Evolutionary conservation across 1,140 invertebrate genomes (phyloP), one percentile per base, ranked within the genome.

Genomic region (Rhynchophorus ferrugineus): DNA sequence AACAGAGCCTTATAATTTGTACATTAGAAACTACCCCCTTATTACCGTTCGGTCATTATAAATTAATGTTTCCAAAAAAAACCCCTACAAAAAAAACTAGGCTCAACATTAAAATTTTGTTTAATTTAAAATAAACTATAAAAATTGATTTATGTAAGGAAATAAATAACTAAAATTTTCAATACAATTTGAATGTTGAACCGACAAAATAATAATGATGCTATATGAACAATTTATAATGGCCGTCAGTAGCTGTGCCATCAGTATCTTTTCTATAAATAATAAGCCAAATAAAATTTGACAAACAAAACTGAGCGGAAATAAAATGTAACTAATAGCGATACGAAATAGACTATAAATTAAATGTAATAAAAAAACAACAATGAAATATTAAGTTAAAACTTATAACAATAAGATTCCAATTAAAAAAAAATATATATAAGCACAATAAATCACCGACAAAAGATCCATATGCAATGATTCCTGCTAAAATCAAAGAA

Each of bases 291-390:
- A 58, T 58, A 61, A 57, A 61, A 61, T 61, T 58, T 56, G 22
- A 56, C 37, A 61, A 61, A 58, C 50, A 61, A 59, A 59, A 61
- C 59, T 42, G 48, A 53, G 29, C 48, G 49, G 59, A 58, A 59
- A 51, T 46, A 59, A 35, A 41, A 46, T 61, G 56, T 29, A 44
- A 43, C 48, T 61, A 61, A 59, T 57, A 59, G n/a, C n/a, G n/a
- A n/a, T n/a, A n/a, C n/a, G n/a, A 61, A 59, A 61, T 61, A 61
- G 49, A 61, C 59, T 61, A 61, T 61, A 56, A 60, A 39, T 58
- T 60, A 61, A 61, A 51, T 44, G 46, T 49, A 58, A 52, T 55
- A 60, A 58, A 49, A 21, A 54, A 57, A 61, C 54, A 59, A 61
- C 44, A 56, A 50, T 59, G 37, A 47, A 46, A 54, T 47, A 47